Evolutionary conservation across 1,140 invertebrate species (phyloP), one percentile per base, ranked within the genome.

Genomic region (Macrobrachium nipponense): DNA sequence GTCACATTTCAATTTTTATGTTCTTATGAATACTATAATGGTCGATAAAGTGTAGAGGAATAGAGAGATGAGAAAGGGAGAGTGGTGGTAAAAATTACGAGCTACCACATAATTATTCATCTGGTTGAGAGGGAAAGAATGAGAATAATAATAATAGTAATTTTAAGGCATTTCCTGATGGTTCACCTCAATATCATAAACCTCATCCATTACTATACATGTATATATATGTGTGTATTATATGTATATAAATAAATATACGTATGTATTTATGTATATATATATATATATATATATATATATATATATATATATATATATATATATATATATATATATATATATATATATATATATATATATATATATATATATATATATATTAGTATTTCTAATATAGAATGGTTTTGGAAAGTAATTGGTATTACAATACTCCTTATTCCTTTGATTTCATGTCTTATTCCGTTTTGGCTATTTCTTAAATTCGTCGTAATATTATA

Each of bases 311-410:
- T 66, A 23, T 66, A 23, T 66, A 23, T 66, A 15, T 66, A 66
- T 66, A 23, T 66, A 66, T 66, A 23, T 66, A 66, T 66, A 23
- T 66, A 23, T 66, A 66, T 66, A 66, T 66, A 66, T 66, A 66
- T 66, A 66, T 66, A 23, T 66, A 66, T 66, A 66, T 66, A 66
- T 5, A 66, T 5, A 8, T 66, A 66, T 66, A 66, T 66, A 66
- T 66, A 66, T 66, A 8, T 66, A 66, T 66, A 66, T 66, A 17
- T 14, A 66, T 66, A 14, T 8, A 66, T 66, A 66, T 8, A 66
- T 66, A 66, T 36, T 36, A 36, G 27, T 36, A 36, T 1, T 36
- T 36, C 27, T 36, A 36, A 36, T 2, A 36, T 36, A 36, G 27
- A 36, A 36, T 36, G 27, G 27, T 4, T 36, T 36, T 36, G 27